Percentiles rank a stretch among this genome's conserved stretches.
Evolutionary conservation across 1,140 invertebrate genomes (phyloP).

Genomic region (Apis mellifera): Amel_HAv3.1 CM009942.2:11035501-11036000

Average conservation of each 20-base stretch:
- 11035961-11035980: background rate
- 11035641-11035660: too few relatives aligned
- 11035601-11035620: too few relatives aligned
- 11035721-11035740: too few relatives aligned
- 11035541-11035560: background rate
- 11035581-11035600: background rate
- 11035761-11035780: too few relatives aligned
- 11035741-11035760: too few relatives aligned
- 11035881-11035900: slow-evolving; percentile 53
- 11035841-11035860: slow-evolving; percentile 35
- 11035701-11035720: too few relatives aligned
- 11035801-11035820: background rate
- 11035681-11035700: too few relatives aligned
- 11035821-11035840: background rate
- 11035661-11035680: too few relatives aligned
- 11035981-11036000: too few relatives aligned
- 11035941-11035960: slow-evolving; percentile 48
- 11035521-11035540: background rate
- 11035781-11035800: slow-evolving; percentile 6
- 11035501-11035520: background rate
- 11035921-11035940: slow-evolving; percentile 57
- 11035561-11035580: background rate
- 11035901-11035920: slow-evolving; percentile 67
- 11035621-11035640: too few relatives aligned
- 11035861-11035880: slow-evolving; percentile 34